These are phyloP conservation scores for Agriopis leucophaearia DNA, from an alignment of 2,888 invertebrate genomes.

Conservation along the genomic window DNA sequence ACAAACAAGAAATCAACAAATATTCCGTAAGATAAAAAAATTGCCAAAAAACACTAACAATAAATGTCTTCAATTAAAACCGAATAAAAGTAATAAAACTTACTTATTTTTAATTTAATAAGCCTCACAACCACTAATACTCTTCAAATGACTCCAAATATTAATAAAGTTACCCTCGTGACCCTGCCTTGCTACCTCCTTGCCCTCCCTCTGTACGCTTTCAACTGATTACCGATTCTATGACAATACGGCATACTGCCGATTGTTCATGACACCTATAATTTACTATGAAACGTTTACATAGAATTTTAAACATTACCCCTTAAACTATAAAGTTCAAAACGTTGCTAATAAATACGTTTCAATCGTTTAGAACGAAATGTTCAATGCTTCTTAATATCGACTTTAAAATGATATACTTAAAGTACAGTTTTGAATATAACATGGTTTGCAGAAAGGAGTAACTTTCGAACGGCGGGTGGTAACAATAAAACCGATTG, in stretches of 20 bases:
- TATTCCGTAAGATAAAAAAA: too few relatives aligned
- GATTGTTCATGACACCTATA: slow-evolving; percentile 78
- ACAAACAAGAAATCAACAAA: too few relatives aligned
- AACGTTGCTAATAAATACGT: slow-evolving; percentile 27
- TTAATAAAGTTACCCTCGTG: slow-evolving; percentile 70
- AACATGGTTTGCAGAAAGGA: slow-evolving; percentile 30
- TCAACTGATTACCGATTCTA: slow-evolving; percentile 67
- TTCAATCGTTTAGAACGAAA: background rate
- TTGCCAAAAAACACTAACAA: too few relatives aligned
- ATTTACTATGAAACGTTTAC: slow-evolving; percentile 54
- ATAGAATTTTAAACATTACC: slow-evolving; percentile 28
- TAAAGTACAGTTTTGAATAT: slow-evolving; percentile 49
- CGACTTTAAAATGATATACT: slow-evolving; percentile 42
- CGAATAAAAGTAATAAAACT: background rate
- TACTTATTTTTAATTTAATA: slow-evolving; percentile 34
- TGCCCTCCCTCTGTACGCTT: slow-evolving; percentile 54
- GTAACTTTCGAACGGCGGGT: slow-evolving; percentile 79
- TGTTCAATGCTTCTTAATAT: slow-evolving; percentile 37
- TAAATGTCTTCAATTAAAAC: too few relatives aligned
- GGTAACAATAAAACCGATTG: slow-evolving; percentile 84
- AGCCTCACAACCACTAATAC: slow-evolving; percentile 43
- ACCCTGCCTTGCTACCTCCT: slow-evolving; percentile 56
- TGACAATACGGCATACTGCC: slow-evolving; percentile 61
- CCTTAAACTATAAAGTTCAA: slow-evolving; percentile 36
- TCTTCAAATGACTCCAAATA: slow-evolving; percentile 56